Conservation (phyloP, 2,888 invertebrate genomes). For the Drosophila kokeensis region DNA sequence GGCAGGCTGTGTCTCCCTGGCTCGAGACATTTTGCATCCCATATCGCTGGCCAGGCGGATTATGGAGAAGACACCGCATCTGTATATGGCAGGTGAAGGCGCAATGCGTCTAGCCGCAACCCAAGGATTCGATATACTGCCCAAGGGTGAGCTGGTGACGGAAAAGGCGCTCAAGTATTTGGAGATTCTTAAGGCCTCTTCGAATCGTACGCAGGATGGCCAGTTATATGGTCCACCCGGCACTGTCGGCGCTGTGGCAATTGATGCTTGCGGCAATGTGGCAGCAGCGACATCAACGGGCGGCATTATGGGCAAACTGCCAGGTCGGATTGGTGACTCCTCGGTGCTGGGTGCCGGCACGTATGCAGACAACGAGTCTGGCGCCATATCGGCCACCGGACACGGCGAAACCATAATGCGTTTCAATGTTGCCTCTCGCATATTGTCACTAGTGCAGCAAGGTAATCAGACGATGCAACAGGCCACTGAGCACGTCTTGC, state of each 20-base stretch:
- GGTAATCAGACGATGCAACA: conserved; percentile 86
- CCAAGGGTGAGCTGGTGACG: conserved; percentile 89
- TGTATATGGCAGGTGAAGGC: conserved; percentile 90
- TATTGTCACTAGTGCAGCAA: conserved; percentile 88
- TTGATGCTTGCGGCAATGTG: conserved; percentile 89
- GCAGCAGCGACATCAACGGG: conserved; percentile 94
- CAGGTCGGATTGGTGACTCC: conserved; percentile 92
- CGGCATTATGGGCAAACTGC: conserved; percentile 91
- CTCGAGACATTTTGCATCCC: conserved; percentile 91
- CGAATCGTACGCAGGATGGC: neutral
- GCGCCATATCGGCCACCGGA: conserved; percentile 92
- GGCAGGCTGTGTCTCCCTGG: conserved; percentile 90
- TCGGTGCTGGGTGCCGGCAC: conserved; percentile 90
- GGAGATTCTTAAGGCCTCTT: conserved; percentile 82
- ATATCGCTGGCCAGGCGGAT: conserved; percentile 91
- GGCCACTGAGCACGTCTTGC: conserved; percentile 88
- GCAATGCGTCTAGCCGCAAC: conserved; percentile 89
- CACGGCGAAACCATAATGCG: conserved; percentile 93
- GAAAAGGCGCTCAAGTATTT: conserved; percentile 87
- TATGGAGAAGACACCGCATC: conserved; percentile 91
- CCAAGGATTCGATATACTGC: conserved; percentile 87
- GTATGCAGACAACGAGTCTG: conserved; percentile 90
- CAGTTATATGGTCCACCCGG: conserved; percentile 34
- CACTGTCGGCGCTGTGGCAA: conserved; percentile 91
- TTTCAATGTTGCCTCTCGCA: conserved; percentile 90